phyloP scores from a whole-genome alignment of 2,888 invertebrate species.

The Scaptomyza tumidula region DNA sequence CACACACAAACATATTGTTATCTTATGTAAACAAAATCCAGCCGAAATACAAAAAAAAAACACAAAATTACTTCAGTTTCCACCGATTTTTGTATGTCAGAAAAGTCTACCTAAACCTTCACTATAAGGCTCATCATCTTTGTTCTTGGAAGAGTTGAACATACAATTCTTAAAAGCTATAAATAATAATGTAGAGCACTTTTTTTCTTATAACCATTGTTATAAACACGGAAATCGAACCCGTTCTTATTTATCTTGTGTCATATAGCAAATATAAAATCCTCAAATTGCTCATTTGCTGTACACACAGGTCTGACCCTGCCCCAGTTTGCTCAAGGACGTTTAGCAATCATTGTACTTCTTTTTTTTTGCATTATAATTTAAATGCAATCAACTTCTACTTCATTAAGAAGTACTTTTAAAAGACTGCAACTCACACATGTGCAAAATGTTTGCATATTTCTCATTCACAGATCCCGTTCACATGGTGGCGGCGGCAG shows the following conservation, averaged over 20 bases:
- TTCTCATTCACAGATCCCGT: constrained; percentile 73
- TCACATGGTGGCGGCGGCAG: constrained; percentile 73
- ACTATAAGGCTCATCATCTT: no score
- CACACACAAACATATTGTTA: constrained; percentile 52
- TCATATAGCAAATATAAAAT: constrained; percentile 65
- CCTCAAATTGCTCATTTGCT: constrained; percentile 49
- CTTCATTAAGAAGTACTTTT: constrained; percentile 48
- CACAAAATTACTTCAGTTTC: constrained; percentile 8
- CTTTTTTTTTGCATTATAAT: constrained; percentile 25
- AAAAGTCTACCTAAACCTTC: no score
- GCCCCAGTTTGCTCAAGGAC: constrained; percentile 55
- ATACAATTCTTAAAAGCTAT: background rate
- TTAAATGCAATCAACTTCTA: constrained; percentile 66
- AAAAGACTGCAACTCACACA: constrained; percentile 9
- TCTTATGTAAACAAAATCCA: constrained; percentile 59
- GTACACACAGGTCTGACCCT: constrained; percentile 24
- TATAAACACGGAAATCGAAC: constrained; percentile 4
- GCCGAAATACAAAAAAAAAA: constrained; percentile 58
- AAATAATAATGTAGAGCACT: no score
- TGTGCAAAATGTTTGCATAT: background rate
- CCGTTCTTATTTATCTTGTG: constrained; percentile 28
- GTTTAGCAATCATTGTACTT: constrained; percentile 4
- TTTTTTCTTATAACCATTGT: background rate
- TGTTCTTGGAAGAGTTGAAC: no score
- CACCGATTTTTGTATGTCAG: no score